Conservation (phyloP, 2,797 vertebrate species). For the Mormyrops boulengeri region DNA sequence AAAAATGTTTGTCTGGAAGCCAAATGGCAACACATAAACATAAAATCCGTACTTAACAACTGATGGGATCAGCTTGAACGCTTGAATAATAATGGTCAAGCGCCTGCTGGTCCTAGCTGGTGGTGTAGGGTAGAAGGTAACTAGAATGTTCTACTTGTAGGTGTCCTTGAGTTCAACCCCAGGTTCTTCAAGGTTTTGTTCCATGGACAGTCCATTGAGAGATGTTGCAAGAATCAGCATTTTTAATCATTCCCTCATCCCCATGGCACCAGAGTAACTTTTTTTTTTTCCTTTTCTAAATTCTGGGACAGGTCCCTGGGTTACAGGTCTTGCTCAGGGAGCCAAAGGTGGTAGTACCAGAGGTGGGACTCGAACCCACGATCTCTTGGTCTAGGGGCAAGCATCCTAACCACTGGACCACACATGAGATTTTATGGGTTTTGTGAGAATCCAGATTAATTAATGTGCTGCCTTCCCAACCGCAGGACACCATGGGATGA, state of each 20-base stretch:
- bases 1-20: neutral
- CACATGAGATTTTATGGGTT: neutral
- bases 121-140: neutral
- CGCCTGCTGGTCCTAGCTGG: neutral
- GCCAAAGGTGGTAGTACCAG: too few relatives aligned
- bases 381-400: too few relatives aligned
- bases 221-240: neutral
- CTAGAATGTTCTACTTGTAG: neutral
- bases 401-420: too few relatives aligned
- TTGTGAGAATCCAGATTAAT: slow-evolving; percentile 11
- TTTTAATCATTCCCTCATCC: neutral
- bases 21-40: neutral
- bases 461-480: neutral
- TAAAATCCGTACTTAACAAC: neutral
- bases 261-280: neutral
- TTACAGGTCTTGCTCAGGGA: too few relatives aligned
- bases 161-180: neutral
- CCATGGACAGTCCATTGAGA: neutral
- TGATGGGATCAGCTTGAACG: neutral
- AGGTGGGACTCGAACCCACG: too few relatives aligned
- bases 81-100: neutral
- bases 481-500: neutral
- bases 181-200: neutral
- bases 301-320: too few relatives aligned
- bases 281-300: too few relatives aligned